Evolutionary conservation across 2,797 vertebrate species (phyloP), one percentile per base, ranked within the genome.

Genomic region (Acipenser ruthenus): DNA sequence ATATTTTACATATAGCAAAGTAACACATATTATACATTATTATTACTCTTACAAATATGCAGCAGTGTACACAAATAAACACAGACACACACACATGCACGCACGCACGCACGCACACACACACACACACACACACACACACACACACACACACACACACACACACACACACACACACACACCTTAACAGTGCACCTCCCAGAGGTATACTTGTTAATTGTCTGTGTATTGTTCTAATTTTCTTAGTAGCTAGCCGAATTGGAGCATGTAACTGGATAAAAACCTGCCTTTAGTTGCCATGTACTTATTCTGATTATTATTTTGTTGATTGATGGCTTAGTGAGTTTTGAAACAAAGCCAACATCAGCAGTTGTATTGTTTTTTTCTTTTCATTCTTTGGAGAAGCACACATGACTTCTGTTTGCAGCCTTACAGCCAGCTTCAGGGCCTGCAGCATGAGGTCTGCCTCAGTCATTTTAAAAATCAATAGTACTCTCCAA

Each of bases 401-500:
- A 62, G 18, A 53, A 11, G 51, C 82, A 68, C 69, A 72, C 82
- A 83, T 69, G 74, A 81, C 79, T 79, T 83, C 79, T 82, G 79
- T 79, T 82, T 84, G 82, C 83, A 88, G 83, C 85, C 86, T 84
- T 86, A 81, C 1, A 51, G 71, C 62, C 10, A 67, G 69, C 70
- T 70, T 71, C 71, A 66, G 81, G 75, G 78, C 78, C 77, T 83
- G 86, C 88, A 87, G 75, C 73, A 74, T 77, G 75, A 89, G 89
- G 89, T 89, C 91, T 92, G 93, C 92, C 92, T 96, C 92, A 94
- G 93, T 91, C 93, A 92, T 87, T 88, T 85, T 88, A 83, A 84
- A 86, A 94, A 97, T 97, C 95, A 94, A 96, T 97, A 97, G 90
- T 93, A 90, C 91, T 94, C 90, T 91, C 86, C 78, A 84, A 89